Evolutionary conservation across 2,888 invertebrate species (phyloP), one percentile per base, ranked within the genome.

Genomic region (Tachina grossa): DNA sequence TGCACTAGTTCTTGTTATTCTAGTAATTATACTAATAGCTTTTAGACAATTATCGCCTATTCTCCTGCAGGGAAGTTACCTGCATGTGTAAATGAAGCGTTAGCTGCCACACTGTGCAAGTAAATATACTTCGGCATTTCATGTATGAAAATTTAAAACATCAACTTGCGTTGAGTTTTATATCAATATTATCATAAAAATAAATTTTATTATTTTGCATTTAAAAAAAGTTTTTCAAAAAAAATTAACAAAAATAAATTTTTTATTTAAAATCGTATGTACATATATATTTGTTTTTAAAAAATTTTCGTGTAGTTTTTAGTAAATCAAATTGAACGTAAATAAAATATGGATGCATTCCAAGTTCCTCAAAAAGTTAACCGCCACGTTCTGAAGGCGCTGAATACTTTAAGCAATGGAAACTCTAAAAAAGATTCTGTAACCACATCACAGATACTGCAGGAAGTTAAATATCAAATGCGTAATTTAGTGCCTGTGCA

Each of bases 361-460:
- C 83, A 78, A 31, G 88, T 90, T 2, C 90, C 90, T 0, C 88
- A 88, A 66, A 90, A 89, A 82, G 87, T 90, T 1, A 90, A 90
- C 86, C 89, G 90, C 8, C 90, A 90, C 84, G 90, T 90, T 9
- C 59, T 90, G 0, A 90, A 89, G 76, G 90, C 90, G 8, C 2
- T 90, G 9, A 72, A 69, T 3, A 68, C 66, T n/a, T 59, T 90
- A 16, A 75, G 84, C 31, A 51, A 53, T 2, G 76, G 63, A 1
- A 72, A 88, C n/a, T 8, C 72, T 2, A 16, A 75, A 10, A 31
- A 55, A 9, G 55, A 81, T 9, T 74, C 74, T 59, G 85, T 88
- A 8, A 4, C 78, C 2, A 66, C 39, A 6, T 9, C 57, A 8
- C 75, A 81, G 14, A 88, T 90, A 61, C 16, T 83, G 5, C 11